Evolutionary conservation across 2,113 vertebrate species (phyloP).

Genomic region (Lonchura striata): DNA sequence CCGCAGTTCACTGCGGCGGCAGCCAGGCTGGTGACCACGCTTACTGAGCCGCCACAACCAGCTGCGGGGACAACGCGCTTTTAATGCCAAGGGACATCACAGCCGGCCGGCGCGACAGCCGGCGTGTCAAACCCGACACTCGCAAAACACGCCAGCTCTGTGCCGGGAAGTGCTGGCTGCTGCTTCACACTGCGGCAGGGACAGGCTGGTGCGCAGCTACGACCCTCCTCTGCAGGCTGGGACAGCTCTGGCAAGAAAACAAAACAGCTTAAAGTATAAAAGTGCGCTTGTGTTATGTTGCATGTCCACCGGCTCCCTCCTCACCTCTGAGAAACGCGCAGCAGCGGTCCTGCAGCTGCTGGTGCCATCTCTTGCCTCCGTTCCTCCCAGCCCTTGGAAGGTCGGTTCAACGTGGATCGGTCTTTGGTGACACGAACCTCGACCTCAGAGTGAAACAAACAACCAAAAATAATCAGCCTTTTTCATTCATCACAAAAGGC

Average conservation of each 20-base stretch:
- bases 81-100: neutral
- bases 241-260: conserved; percentile 72
- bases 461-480: too few species aligned
- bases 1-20: neutral
- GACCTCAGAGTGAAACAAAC: conserved; percentile 48
- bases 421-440: conserved; percentile 74
- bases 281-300: rapidly evolving
- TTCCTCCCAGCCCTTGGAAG: conserved; percentile 81
- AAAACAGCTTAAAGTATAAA: rapidly evolving
- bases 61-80: neutral
- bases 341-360: conserved; percentile 51
- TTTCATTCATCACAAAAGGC: rapidly evolving
- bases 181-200: neutral
- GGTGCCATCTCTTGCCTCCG: conserved; percentile 61
- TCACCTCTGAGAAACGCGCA: conserved; percentile 78
- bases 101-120: too few species aligned
- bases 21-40: too few species aligned
- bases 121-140: neutral
- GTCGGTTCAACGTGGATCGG: conserved; percentile 68
- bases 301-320: rapidly evolving
- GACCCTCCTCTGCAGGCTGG: conserved; percentile 84
- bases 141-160: neutral
- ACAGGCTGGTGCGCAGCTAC: conserved; percentile 30
- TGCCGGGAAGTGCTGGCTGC: neutral
- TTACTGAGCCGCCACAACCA: neutral